These are phyloP conservation scores for Neofelis nebulosa DNA, from an alignment of 2,113 vertebrate species.

Conservation along the genomic window DNA sequence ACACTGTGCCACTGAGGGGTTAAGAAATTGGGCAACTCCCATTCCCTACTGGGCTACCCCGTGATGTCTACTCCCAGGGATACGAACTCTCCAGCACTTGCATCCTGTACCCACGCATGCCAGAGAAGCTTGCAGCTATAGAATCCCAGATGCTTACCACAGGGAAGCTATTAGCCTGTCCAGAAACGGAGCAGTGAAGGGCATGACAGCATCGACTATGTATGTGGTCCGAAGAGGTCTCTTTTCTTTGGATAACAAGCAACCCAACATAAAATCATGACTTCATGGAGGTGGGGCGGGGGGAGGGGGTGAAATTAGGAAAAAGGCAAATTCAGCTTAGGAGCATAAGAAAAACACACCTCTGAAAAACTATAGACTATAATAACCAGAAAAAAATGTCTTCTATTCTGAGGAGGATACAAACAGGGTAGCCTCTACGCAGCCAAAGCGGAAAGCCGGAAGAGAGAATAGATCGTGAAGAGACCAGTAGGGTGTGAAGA, in stretches of 20 bases:
- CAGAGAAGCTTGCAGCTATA: neutral
- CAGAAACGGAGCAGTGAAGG: neutral
- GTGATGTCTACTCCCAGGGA: neutral
- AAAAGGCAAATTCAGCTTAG: neutral
- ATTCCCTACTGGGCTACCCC: neutral
- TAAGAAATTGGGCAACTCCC: neutral
- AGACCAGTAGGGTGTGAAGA: neutral
- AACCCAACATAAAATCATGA: neutral
- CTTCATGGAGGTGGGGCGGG: neutral
- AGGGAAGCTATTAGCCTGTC: neutral
- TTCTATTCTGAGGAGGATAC: neutral
- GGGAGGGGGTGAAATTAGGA: neutral
- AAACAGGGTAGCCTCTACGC: accelerated
- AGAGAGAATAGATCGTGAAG: neutral
- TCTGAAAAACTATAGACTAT: neutral
- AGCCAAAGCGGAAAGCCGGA: neutral
- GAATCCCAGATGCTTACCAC: neutral
- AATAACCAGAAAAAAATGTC: neutral
- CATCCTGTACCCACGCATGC: neutral
- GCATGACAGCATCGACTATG: neutral
- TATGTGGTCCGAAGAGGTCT: neutral
- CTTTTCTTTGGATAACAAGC: neutral
- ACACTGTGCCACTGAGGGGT: neutral
- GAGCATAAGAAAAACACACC: neutral
- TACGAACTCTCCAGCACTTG: neutral